These are phyloP conservation scores for Linepithema humile DNA, from an alignment of 1,140 invertebrate species.

Conservation along the genomic window DNA sequence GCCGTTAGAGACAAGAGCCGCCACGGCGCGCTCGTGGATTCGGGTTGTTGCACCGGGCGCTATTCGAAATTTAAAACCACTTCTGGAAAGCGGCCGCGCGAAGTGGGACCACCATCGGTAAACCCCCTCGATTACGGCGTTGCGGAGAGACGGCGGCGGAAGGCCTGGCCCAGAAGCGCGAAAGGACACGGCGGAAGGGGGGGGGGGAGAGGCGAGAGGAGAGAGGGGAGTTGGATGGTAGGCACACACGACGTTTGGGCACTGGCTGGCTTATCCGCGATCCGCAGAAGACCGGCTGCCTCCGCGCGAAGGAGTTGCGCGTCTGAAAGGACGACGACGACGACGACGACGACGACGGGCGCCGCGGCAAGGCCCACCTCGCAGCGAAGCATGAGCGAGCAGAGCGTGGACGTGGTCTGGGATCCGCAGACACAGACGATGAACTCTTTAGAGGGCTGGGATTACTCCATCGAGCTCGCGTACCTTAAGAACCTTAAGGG, in stretches of 20 bases:
- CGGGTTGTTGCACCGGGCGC: background rate
- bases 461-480: slow-evolving; percentile 92
- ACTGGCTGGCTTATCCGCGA: slow-evolving; percentile 65
- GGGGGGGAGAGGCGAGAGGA: background rate
- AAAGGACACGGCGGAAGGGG: background rate
- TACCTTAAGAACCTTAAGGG: slow-evolving; percentile 87
- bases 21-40: no score
- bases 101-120: slow-evolving; percentile 1
- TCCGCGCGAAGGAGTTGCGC: slow-evolving; percentile 73
- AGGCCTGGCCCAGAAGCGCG: background rate
- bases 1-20: no score
- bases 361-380: slow-evolving; percentile 18
- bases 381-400: slow-evolving; percentile 73
- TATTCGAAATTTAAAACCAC: slow-evolving; percentile 1
- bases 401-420: slow-evolving; percentile 79
- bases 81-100: slow-evolving; percentile 8
- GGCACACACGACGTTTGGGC: slow-evolving; percentile 58
- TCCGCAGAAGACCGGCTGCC: slow-evolving; percentile 78
- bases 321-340: background rate
- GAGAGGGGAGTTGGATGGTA: slow-evolving; percentile 47
- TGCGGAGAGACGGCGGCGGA: background rate
- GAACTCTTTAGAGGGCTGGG: slow-evolving; percentile 92
- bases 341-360: slow-evolving; percentile 5
- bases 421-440: slow-evolving; percentile 82
- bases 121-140: background rate